Evolutionary conservation across 2,797 vertebrate species (phyloP).

Genomic region (Alfaro cultratus): DNA sequence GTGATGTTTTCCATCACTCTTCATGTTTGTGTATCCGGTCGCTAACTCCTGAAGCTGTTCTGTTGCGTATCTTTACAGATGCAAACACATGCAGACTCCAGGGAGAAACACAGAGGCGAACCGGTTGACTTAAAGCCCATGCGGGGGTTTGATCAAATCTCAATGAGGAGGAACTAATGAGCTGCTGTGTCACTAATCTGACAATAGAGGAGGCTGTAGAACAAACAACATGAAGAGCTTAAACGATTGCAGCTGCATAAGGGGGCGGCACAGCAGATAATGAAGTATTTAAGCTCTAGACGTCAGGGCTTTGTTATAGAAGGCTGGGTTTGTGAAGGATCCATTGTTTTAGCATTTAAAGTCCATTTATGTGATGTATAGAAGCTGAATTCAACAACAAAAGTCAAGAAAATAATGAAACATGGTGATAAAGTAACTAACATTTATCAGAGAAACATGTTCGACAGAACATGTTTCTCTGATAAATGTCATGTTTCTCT

Average conservation of each 20-base stretch:
- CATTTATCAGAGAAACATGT: neutral
- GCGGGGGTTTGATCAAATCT: slow-evolving; percentile 67
- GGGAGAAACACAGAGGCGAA: slow-evolving; percentile 43
- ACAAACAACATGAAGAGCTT: slow-evolving; percentile 58
- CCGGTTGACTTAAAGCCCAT: slow-evolving; percentile 49
- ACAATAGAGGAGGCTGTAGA: slow-evolving; percentile 61
- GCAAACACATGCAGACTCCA: slow-evolving; percentile 43
- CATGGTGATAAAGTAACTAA: neutral
- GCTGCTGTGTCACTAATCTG: slow-evolving; percentile 58
- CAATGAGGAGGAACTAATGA: slow-evolving; percentile 63
- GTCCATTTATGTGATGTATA: neutral
- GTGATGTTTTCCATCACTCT: slow-evolving; percentile 12
- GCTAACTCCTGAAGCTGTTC: slow-evolving; percentile 8
- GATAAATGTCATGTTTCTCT: too few relatives aligned
- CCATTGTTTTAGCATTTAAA: neutral
- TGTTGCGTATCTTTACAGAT: slow-evolving; percentile 49
- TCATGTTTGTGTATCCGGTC: slow-evolving; percentile 29
- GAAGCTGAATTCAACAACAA: neutral
- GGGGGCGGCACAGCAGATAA: slow-evolving; percentile 9
- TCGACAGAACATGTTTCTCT: too few relatives aligned
- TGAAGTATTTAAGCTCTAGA: slow-evolving; percentile 5
- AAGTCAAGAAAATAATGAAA: neutral
- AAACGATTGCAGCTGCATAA: slow-evolving; percentile 50
- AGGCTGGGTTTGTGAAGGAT: neutral
- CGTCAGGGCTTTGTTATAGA: neutral